Percentiles rank a stretch among this genome's conserved stretches.
phyloP scores from a whole-genome alignment of 2,797 vertebrate genomes.

The Poeciliopsis presidionis region DNA sequence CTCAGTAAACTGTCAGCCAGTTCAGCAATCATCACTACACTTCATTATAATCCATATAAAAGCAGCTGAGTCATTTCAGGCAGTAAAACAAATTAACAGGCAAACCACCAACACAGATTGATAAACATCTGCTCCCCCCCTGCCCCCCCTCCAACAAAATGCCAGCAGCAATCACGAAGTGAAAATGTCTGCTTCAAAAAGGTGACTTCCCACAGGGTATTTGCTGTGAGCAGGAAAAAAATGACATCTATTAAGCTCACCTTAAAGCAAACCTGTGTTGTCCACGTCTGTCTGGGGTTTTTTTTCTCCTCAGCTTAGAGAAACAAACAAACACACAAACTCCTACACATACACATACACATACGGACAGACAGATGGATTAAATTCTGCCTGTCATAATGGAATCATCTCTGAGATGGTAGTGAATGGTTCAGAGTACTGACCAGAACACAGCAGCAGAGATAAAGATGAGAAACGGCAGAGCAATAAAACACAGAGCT shows the following conservation, averaged over 20 bases:
- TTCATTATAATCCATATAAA: conserved; percentile 1
- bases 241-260: conserved; percentile 18
- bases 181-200: conserved; percentile 4
- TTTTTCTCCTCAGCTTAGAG: conserved; percentile 11
- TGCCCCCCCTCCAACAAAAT: not conserved
- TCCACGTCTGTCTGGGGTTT: conserved; percentile 19
- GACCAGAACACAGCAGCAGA: conserved; percentile 53
- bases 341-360: not conserved
- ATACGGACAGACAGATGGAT: conserved; percentile 34
- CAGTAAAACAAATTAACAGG: conserved; percentile 6
- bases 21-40: conserved; percentile 6
- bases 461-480: conserved; percentile 67
- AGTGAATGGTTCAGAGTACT: conserved; percentile 56
- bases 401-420: conserved; percentile 62
- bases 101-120: not conserved
- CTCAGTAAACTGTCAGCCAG: not conserved
- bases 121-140: not conserved
- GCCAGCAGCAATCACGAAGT: not conserved
- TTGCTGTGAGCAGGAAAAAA: not conserved
- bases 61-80: not conserved
- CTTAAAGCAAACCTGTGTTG: conserved; percentile 36
- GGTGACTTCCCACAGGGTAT: not conserved
- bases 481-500: conserved; percentile 62
- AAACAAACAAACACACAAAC: conserved; percentile 13
- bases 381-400: conserved; percentile 62